A percentile compares a stretch with the other conserved stretches of the same genome.
phyloP scores from a whole-genome alignment of 1,140 invertebrate species.

The Druon quercuslanigerum region DNA sequence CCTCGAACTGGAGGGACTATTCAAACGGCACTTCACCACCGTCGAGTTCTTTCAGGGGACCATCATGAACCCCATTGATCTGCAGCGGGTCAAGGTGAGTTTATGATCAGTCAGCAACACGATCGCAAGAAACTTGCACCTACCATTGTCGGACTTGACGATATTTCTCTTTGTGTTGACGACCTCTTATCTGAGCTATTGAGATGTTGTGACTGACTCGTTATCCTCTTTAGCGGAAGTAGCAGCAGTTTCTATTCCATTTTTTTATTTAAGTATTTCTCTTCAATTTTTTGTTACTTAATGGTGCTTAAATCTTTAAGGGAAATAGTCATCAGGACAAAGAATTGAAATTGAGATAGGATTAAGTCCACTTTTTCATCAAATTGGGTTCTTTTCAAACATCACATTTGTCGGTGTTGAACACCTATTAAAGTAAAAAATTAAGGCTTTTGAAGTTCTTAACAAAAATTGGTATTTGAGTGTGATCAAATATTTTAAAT shows the following conservation, averaged over 20 bases:
- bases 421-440: too few relatives aligned
- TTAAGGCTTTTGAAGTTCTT: too few relatives aligned
- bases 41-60: constrained; percentile 99
- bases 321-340: too few relatives aligned
- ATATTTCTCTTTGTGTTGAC: constrained; percentile 57
- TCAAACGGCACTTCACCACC: constrained; percentile 99
- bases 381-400: too few relatives aligned
- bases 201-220: constrained; percentile 49
- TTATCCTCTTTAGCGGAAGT: constrained; percentile 45
- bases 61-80: constrained; percentile 99
- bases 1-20: constrained; percentile 98
- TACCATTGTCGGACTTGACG: constrained; percentile 48
- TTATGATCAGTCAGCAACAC: constrained; percentile 54
- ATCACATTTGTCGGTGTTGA: too few relatives aligned
- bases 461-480: too few relatives aligned
- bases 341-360: too few relatives aligned
- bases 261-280: not conserved
- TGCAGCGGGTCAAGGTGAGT: constrained; percentile 98
- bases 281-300: too few relatives aligned
- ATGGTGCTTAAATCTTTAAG: too few relatives aligned
- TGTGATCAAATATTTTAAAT: too few relatives aligned
- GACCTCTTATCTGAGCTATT: constrained; percentile 46
- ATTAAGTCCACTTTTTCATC: too few relatives aligned
- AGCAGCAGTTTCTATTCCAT: constrained; percentile 12
- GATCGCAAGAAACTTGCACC: constrained; percentile 56